Evolutionary conservation across 2,797 vertebrate species (phyloP).

Genomic region (Silurus aristotelis): DNA sequence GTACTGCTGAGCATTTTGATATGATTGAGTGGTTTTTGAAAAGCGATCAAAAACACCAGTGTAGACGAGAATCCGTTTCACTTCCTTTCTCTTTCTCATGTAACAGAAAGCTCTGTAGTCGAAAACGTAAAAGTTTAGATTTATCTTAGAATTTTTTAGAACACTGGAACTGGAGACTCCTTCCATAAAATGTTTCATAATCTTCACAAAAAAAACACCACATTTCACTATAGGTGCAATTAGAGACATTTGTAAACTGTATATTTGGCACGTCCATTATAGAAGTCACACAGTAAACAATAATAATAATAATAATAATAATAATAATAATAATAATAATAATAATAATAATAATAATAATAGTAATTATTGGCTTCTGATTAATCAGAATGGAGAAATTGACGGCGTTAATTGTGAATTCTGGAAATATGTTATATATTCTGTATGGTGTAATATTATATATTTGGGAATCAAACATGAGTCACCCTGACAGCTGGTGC

Average conservation of each 20-base stretch:
- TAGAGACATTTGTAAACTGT: background rate
- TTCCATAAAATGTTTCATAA: background rate
- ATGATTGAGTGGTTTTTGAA: no score
- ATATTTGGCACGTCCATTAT: background rate
- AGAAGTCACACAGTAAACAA: background rate
- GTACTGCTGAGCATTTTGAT: no score
- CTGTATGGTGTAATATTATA: background rate
- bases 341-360: no score
- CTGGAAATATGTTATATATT: background rate
- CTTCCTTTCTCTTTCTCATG: background rate
- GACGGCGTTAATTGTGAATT: background rate
- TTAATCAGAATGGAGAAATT: background rate
- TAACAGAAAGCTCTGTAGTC: no score
- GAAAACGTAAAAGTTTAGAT: background rate
- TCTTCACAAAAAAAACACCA: background rate
- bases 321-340: no score
- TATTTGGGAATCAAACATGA: background rate
- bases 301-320: no score
- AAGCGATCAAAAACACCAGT: no score
- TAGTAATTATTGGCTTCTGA: background rate
- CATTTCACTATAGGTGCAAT: background rate
- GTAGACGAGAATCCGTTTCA: no score
- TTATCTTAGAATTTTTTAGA: background rate
- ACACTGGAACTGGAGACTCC: background rate
- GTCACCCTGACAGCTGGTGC: slow-evolving; percentile 8